These are phyloP conservation scores for Cordilura impudica DNA, from an alignment of 2,888 invertebrate genomes.

Conservation along the genomic window DNA sequence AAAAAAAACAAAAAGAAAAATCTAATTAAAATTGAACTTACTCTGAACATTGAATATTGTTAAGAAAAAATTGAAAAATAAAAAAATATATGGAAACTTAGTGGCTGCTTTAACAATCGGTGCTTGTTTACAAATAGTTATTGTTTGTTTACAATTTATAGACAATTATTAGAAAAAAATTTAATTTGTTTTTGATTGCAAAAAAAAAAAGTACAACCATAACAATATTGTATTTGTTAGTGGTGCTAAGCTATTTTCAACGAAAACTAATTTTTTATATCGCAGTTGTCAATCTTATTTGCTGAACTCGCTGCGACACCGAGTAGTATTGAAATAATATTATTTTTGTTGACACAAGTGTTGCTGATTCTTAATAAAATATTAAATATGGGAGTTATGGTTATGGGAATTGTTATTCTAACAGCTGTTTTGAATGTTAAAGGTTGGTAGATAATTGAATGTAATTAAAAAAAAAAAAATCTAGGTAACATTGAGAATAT, in stretches of 20 bases:
- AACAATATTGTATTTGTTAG: background rate
- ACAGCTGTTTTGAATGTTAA: slow-evolving; percentile 53
- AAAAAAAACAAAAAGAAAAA: background rate
- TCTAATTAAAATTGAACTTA: background rate
- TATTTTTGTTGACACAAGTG: background rate
- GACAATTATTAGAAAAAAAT: background rate
- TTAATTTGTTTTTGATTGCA: background rate
- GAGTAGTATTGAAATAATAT: background rate
- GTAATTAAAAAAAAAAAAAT: too few species aligned
- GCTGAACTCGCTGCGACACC: background rate
- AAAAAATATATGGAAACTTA: background rate
- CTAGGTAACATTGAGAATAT: too few species aligned
- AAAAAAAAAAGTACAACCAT: background rate
- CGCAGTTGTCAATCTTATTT: background rate
- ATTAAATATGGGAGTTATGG: slow-evolving; percentile 44
- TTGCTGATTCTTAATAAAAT: background rate
- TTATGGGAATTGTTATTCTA: slow-evolving; percentile 50
- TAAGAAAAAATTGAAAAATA: background rate
- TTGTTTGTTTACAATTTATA: background rate
- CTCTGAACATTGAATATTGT: background rate
- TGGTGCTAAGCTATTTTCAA: background rate
- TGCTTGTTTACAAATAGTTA: background rate
- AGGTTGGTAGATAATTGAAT: too few species aligned
- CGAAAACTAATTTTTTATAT: background rate
- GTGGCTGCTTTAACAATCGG: background rate